Conservation (phyloP, 2,888 invertebrate genomes). For the Scrobipalpa costella region DNA sequence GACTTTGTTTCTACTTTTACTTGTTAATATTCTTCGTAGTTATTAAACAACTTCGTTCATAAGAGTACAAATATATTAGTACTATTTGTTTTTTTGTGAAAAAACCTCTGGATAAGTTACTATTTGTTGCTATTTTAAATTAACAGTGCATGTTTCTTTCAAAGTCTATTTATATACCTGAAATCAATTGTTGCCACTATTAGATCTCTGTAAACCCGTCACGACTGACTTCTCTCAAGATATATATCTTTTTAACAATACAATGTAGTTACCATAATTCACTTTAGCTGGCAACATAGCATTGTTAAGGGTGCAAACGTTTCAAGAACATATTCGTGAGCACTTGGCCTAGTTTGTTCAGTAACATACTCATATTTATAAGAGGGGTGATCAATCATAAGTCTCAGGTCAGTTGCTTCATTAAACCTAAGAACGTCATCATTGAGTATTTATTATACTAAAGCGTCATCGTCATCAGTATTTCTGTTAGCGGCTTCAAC, state of each 20-base stretch:
- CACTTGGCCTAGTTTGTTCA: conserved; percentile 69
- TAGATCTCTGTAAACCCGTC: not conserved
- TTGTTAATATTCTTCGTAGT: too few relatives aligned
- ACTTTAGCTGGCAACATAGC: conserved; percentile 57
- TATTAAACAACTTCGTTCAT: too few relatives aligned
- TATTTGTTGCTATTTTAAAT: not conserved
- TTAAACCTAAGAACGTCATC: conserved; percentile 49
- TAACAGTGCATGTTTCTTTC: not conserved
- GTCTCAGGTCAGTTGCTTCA: conserved; percentile 48
- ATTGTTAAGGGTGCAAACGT: conserved; percentile 63
- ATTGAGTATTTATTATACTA: conserved; percentile 18
- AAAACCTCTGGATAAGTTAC: too few relatives aligned
- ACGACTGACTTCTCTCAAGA: conserved; percentile 35
- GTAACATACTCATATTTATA: conserved; percentile 57
- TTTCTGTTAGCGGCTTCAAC: conserved; percentile 39
- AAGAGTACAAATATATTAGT: too few relatives aligned
- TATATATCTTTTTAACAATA: conserved; percentile 52
- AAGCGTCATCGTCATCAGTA: conserved; percentile 26
- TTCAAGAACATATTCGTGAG: conserved; percentile 56
- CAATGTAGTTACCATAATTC: conserved; percentile 48
- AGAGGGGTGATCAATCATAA: conserved; percentile 69
- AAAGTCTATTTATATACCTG: not conserved
- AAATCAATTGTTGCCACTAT: not conserved
- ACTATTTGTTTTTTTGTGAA: too few relatives aligned
- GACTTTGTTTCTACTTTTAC: too few relatives aligned